Base-by-base conservation (phyloP, 2,113 vertebrate species). In the Hippopotamus amphibius region DNA sequence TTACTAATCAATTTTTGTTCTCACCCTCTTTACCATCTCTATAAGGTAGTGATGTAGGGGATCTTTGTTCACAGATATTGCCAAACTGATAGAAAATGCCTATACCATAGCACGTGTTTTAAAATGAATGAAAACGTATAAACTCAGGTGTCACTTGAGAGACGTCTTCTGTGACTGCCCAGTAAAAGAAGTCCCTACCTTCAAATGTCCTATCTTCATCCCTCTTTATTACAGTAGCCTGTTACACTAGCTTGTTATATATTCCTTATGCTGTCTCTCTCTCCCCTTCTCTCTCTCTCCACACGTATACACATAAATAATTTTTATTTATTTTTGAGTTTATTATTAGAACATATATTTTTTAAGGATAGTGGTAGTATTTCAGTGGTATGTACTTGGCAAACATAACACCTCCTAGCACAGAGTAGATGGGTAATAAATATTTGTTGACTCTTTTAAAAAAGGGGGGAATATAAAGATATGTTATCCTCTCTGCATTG, bases 371-470 rank as follows among this genome's bases (percentile, higher is more conserved):
- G 8, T 50, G 48, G 13, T 22, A 83, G 2, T 81, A 83, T 86
- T 87, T 88, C 50, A 88, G 28, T 82, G 48, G 2, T 46, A 57
- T 22, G 7, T 43, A 69, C 2, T 69, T 48, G 79, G 2, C 21
- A 90, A 50, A n/a, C 19, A 41, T 63, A 86, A 82, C 1, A 85
- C 5, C 10, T 68, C 33, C 3, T 93, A 79, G 33, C 21, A 76
- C 21, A 69, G 3, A 76, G 1, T 37, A 41, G 7, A n/a, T 72
- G 5, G 9, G 2, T 43, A 82, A 71, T 61, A 77, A 72, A 72
- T 95, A 86, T 74, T 86, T 95, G n/a, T 46, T 83, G 43, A 77
- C 9, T 53, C 9, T 87, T 79, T 37, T 55, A 26, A 93, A 68
- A 21, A 53, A 1, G 12, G 1, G 15, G 5, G 21, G 0, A 9